Base-by-base conservation (phyloP, 1,140 invertebrate species). In the Pogonomyrmex barbatus region DNA sequence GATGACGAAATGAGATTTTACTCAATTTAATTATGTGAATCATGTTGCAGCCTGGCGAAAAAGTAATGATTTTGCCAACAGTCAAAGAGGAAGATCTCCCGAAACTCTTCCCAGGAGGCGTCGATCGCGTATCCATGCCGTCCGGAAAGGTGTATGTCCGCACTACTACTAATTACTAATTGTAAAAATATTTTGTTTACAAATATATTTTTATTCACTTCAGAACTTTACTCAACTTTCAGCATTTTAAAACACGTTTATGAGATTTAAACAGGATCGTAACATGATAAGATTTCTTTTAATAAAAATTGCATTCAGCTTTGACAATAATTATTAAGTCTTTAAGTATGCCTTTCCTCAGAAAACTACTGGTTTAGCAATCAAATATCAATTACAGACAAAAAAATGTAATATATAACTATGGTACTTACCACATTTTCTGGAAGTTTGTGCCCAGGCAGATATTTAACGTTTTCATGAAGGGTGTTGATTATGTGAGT, bases 401-500 rank as follows among this genome's bases (percentile, higher is more conserved):
- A 52, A 73, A 56, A 33, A 4, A 12, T 24, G 10, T 84, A 52
- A 50, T 71, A 39, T 76, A 54, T 42, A 52, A n/a, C 50, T 2
- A 6, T 8, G 63, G 62, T 90, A 95, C 95, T 95, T 94, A 95
- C 96, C 88, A 96, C 93, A 93, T 96, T 96, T 6, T 93, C 92
- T 8, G 97, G 97, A 24, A 98, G 92, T 91, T 96, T 96, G 87
- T 96, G 96, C 4, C 97, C 97, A 24, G 97, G 97, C 36, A 98
- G 94, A 93, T 98, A 98, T 92, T 98, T 98, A 12, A 97, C 96
- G 93, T 98, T 98, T 92, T 97, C 97, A 93, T 98, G 97, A 17
- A 96, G 93, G 24, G 96, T 96, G 93, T 98, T 98, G 89, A 98
- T 98, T 78, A 98, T 97, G 91, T 97, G 97, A 10, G 97, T 97